Evolutionary conservation across 35 echinoderm and acorn worm species (phyloP), one percentile per base, ranked within the genome.

Genomic region (Acanthaster planci): DNA sequence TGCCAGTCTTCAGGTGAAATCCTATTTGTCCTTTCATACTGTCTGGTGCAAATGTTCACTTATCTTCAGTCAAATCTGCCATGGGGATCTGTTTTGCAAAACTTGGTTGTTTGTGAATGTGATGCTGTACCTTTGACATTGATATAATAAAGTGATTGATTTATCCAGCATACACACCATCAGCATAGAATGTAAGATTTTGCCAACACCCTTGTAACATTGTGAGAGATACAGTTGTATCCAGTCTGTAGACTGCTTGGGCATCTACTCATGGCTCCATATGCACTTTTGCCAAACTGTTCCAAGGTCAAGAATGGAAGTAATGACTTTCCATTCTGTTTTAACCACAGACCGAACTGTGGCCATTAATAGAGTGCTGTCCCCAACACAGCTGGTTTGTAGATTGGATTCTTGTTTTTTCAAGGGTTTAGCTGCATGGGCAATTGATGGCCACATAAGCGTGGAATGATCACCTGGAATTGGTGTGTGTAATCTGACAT

Each of bases 401-500:
- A 72, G 26, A 72, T 72, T 72, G 64, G 7, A 8, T 26, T 72
- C 64, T 72, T 72, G 64, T 72, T 72, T 72, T 72, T 30, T 29
- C 64, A 72, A 72, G 64, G 64, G 64, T 72, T 72, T 72, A 72
- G 64, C 64, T 72, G 64, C 64, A 72, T 72, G 64, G 64, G 26
- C 64, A 72, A 72, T 72, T 72, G 64, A 72, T 72, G 64, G 64
- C 34, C 64, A 72, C 64, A 72, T 72, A 72, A 72, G 64, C 64
- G 64, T 72, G 64, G 64, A 72, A 72, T 72, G 64, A 72, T 72
- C 64, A 72, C 64, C 64, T 72, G 64, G 64, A 72, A 72, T 72
- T 72, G 64, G 64, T 72, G 64, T 72, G 64, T 72, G 64, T 72
- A 72, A 72, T 72, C 64, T 72, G 64, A 72, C 64, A 47, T 72